Evolutionary conservation across 1,140 invertebrate genomes (phyloP), one percentile per base, ranked within the genome.

Genomic region (Macrobrachium nipponense): DNA sequence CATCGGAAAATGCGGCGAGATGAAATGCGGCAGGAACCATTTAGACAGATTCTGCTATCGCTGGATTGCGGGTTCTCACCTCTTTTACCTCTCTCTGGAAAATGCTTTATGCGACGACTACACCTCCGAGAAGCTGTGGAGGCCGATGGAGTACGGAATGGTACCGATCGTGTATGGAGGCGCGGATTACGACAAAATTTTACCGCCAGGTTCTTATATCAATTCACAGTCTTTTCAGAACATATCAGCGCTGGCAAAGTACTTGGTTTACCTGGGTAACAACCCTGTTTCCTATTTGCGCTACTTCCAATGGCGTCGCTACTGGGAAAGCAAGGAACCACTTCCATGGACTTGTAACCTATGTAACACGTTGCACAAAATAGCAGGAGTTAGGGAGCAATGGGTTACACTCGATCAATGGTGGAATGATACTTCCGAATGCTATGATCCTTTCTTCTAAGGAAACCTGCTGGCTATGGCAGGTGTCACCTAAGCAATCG

Each of bases 1-100:
- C n/a, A 95, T 93, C 87, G 96, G 96, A 18, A 88, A 84, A 0
- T 96, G 95, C 11, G 84, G 81, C 14, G 27, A 82, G 70, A 23
- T 91, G 93, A 23, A 43, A 7, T 76, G 84, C 27, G 83, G 77
- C 18, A 78, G n/a, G 61, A 79, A 78, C 66, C 78, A 75, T 60
- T 36, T 62, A 51, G 80, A 86, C n/a, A 75, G 44, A 5, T 72
- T 75, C 23, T 86, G 84, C 59, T 80, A 62, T 60, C 76, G 77
- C 18, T 81, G 78, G 84, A 44, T 86, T 14, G 61, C 60, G 18
- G 58, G 36, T n/a, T 81, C 78, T 15, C 80, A 86, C 44, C 78
- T 81, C 44, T 86, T 86, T 44, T 80, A 80, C 60, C 64, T 86
- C n/a, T 73, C 84, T n/a, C 80, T 86, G 60, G 84, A 86, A 20